Percentiles rank a stretch among this genome's conserved stretches.
These are phyloP conservation scores for Ephestia elutella DNA, from an alignment of 1,140 invertebrate genomes.

Conservation along the genomic window DNA sequence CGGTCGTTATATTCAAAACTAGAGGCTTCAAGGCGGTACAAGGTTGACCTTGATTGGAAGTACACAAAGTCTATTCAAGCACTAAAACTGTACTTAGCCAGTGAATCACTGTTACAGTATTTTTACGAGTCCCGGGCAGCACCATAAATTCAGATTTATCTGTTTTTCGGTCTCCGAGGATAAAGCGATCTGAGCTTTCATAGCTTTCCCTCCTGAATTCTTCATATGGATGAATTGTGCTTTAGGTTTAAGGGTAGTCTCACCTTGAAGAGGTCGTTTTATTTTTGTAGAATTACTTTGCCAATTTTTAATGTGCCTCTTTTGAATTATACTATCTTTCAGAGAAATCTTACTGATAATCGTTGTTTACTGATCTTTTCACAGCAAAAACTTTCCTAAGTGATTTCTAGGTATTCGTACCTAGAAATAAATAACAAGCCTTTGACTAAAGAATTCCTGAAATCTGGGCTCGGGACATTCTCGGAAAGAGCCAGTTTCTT, in stretches of 20 bases:
- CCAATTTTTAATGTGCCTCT: not conserved
- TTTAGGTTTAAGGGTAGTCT: not conserved
- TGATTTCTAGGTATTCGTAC: no score
- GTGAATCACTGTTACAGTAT: slow-evolving; percentile 5
- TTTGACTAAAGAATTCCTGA: no score
- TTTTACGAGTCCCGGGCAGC: not conserved
- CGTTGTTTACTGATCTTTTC: no score
- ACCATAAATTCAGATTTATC: slow-evolving; percentile 7
- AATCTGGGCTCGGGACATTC: no score
- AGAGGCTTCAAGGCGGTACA: no score
- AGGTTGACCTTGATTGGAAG: no score
- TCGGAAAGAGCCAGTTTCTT: no score
- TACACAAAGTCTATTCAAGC: no score
- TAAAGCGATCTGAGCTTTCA: not conserved
- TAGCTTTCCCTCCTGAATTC: not conserved
- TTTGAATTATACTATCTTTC: no score
- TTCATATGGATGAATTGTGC: not conserved
- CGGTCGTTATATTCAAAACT: no score
- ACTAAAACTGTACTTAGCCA: slow-evolving; percentile 1
- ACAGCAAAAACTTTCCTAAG: no score
- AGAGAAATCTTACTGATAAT: not conserved
- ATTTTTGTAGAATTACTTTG: not conserved
- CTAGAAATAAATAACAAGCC: no score
- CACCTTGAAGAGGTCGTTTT: not conserved
- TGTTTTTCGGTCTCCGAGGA: slow-evolving; percentile 1